Evolutionary conservation across 2,797 vertebrate genomes (phyloP), one percentile per base, ranked within the genome.

Genomic region (Eulemur coronatus): DNA sequence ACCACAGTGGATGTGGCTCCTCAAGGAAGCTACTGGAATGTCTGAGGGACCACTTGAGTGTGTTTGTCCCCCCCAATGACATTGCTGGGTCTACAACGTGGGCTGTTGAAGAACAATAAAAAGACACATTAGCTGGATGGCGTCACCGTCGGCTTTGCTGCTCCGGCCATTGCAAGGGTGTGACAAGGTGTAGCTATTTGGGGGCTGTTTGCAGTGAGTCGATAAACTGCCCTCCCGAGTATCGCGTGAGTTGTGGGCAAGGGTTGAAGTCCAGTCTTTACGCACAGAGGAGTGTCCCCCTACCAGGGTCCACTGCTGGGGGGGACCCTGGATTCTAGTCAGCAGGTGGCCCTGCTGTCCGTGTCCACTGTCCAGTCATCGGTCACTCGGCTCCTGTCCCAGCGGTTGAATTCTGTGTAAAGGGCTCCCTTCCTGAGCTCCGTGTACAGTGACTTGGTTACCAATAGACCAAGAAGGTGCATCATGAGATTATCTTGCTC

Each of bases 61-160:
- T 33, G 59, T 4, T 11, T 30, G 26, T 38, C 3, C 35, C 30
- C 46, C 46, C 14, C 10, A 38, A 33, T n/a, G 20, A 41, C 35
- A 2, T 57, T 41, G 35, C 72, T 30, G 50, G 35, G 17, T 84
- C 24, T 50, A 17, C 43, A 46, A 30, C 17, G 3, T 0, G 26
- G 84, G 41, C 70, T 52, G 24, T 12, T 11, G 11, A 10, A 38
- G 46, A 35, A 18, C 3, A 38, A 46, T 13, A 10, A 5, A 15
- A 38, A 6, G 46, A 5, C 6, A 0, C 43, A 4, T 9, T 12
- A 9, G 13, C 0, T 1, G 15, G 28, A 17, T 33, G 22, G 26
- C 10, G 0, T 35, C 43, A 0, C 20, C 2, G 0, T 0, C 18
- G 2, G n/a, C 82, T n/a, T 17, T 65, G 82, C 33, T 24, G 7